Base-by-base conservation (phyloP, 2,113 vertebrate species). In the Alligator mississippiensis region DNA sequence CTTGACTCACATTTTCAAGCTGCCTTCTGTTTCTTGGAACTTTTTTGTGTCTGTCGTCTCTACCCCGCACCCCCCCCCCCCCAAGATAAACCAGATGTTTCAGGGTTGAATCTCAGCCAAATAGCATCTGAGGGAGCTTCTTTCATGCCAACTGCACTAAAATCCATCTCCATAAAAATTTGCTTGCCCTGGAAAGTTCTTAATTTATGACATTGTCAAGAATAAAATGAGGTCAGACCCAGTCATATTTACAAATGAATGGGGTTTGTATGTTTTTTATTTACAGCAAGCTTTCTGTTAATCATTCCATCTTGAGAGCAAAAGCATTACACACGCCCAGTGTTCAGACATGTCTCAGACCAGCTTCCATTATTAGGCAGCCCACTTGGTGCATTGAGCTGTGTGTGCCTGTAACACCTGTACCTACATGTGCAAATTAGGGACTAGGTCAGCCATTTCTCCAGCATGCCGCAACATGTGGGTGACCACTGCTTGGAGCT, bases 151-250 rank as follows among this genome's bases (percentile, higher is more conserved):
- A 10, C 3, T 84, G 6, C 4, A 64, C 22, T 38, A 38, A 21
- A 55, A 14, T 83, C 68, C 21, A 15, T 22, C 74, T 76, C 74
- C 74, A 55, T 55, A 76, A 76, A 76, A 76, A 76, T 4, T 10
- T 27, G 28, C 3, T 0, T 87, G 63, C 24, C 17, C n/a, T 84
- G 19, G 74, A 76, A 9, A 76, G 38, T 54, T 38, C 54, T 25
- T 55, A 25, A 55, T 27, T 47, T 55, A 55, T 11, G 14, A 76
- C 34, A 76, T 55, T 55, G 54, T 76, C 74, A 54, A 76, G 38
- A 22, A 76, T 55, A 76, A 6, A 76, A 75, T 84, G 78, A 68
- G 24, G 85, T 87, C 91, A 93, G 90, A 91, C 6, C 25, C 60
- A n/a, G 0, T 57, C 13, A 38, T 68, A 5, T 58, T 85, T 86